phyloP scores from a whole-genome alignment of 1,140 invertebrate species.

The Dysdera silvatica region DNA sequence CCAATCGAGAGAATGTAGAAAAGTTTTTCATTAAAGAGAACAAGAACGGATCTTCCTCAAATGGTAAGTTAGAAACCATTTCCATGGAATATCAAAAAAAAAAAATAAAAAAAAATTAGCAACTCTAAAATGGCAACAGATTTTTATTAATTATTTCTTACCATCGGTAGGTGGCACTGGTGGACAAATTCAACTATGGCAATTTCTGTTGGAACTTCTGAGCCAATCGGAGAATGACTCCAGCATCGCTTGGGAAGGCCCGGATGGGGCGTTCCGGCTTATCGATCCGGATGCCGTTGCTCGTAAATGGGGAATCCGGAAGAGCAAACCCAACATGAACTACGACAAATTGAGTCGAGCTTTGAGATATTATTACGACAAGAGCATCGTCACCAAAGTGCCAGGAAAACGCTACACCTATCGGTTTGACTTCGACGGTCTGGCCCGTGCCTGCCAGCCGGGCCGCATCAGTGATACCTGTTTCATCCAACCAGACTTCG shows the following conservation, averaged over 20 bases:
- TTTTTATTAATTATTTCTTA: not conserved
- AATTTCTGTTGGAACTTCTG: slow-evolving; percentile 91
- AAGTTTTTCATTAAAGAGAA: not conserved
- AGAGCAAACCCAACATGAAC: slow-evolving; percentile 67
- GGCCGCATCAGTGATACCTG: not conserved
- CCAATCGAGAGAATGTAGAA: not conserved
- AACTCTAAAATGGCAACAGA: not conserved
- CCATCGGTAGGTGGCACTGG: slow-evolving; percentile 27
- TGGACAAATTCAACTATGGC: slow-evolving; percentile 98
- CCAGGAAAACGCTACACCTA: slow-evolving; percentile 49
- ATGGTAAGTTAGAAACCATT: not conserved
- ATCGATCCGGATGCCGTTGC: slow-evolving; percentile 97
- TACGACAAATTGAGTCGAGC: slow-evolving; percentile 86
- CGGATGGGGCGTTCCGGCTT: slow-evolving; percentile 92
- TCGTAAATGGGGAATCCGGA: slow-evolving; percentile 74
- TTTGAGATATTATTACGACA: slow-evolving; percentile 80
- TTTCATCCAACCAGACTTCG: slow-evolving; percentile 4
- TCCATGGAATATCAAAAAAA: not conserved
- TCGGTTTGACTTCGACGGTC: slow-evolving; percentile 45
- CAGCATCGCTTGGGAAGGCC: slow-evolving; percentile 93
- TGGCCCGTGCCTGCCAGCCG: slow-evolving; percentile 36
- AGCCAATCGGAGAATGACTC: slow-evolving; percentile 76
- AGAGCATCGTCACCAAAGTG: slow-evolving; percentile 71
- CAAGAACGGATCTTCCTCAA: not conserved
- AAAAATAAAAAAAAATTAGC: not conserved